phyloP scores from a whole-genome alignment of 1,140 invertebrate genomes.

The Polyergus mexicanus region DNA sequence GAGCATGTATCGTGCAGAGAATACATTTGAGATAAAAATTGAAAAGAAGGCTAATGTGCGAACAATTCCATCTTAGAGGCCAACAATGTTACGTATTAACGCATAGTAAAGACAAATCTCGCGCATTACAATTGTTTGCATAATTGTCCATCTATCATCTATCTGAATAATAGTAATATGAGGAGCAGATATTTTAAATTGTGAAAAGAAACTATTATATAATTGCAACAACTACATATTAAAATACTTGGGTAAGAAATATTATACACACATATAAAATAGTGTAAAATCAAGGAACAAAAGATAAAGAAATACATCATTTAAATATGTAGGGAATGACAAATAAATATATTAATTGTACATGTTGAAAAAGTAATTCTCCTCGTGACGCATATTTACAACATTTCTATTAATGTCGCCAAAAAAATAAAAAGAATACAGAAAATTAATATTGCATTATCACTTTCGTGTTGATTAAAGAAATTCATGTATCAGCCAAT shows the following conservation, averaged over 20 bases:
- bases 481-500: conserved; percentile 13
- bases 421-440: conserved; percentile 19
- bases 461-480: conserved; percentile 26
- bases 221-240: neutral
- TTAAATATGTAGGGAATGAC: neutral
- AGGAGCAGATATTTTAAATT: neutral
- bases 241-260: neutral
- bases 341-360: conserved; percentile 34
- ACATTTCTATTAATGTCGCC: neutral
- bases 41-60: neutral
- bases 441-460: conserved; percentile 3
- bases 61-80: neutral
- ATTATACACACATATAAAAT: neutral
- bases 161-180: neutral
- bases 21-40: conserved; percentile 2
- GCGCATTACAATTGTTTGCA: neutral
- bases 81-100: neutral
- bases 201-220: neutral
- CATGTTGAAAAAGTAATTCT: neutral
- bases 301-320: neutral
- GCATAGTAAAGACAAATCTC: neutral
- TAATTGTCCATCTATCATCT: conserved; percentile 12
- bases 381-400: neutral
- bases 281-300: neutral
- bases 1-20: neutral